phyloP scores from a whole-genome alignment of 2,888 invertebrate genomes.

The Amphipyra berbera region DNA sequence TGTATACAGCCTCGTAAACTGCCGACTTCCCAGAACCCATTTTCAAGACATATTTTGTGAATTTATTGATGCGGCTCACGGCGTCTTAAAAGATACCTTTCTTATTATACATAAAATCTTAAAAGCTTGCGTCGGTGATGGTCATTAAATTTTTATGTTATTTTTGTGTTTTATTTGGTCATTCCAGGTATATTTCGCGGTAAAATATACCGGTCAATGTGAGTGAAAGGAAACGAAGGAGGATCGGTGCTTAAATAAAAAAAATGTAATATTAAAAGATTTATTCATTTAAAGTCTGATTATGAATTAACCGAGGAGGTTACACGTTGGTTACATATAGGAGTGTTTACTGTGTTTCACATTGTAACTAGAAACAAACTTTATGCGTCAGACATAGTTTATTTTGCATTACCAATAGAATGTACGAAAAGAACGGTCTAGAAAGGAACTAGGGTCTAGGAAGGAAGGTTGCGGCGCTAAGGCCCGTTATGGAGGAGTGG shows the following conservation, averaged over 20 bases:
- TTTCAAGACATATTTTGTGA: neutral
- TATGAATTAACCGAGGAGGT: too few relatives aligned
- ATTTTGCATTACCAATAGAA: too few relatives aligned
- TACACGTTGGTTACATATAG: too few relatives aligned
- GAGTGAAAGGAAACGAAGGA: neutral
- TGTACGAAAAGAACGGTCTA: too few relatives aligned
- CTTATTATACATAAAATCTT: neutral
- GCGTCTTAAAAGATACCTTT: neutral
- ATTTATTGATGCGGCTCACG: neutral
- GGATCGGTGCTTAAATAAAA: neutral
- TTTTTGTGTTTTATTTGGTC: constrained; percentile 1
- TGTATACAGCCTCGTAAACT: neutral
- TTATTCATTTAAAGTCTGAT: neutral
- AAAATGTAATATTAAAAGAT: neutral
- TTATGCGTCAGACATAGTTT: too few relatives aligned
- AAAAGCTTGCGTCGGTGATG: neutral
- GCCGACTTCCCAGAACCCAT: neutral
- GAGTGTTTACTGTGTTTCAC: too few relatives aligned
- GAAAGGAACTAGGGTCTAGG: too few relatives aligned
- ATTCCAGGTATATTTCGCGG: neutral
- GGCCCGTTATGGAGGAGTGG: too few relatives aligned
- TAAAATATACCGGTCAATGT: neutral
- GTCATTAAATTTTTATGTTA: neutral
- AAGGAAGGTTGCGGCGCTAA: too few relatives aligned
- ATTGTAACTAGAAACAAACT: too few relatives aligned